Base-by-base conservation (phyloP, 2,113 vertebrate species). In the Rhynchomys soricoides region DNA sequence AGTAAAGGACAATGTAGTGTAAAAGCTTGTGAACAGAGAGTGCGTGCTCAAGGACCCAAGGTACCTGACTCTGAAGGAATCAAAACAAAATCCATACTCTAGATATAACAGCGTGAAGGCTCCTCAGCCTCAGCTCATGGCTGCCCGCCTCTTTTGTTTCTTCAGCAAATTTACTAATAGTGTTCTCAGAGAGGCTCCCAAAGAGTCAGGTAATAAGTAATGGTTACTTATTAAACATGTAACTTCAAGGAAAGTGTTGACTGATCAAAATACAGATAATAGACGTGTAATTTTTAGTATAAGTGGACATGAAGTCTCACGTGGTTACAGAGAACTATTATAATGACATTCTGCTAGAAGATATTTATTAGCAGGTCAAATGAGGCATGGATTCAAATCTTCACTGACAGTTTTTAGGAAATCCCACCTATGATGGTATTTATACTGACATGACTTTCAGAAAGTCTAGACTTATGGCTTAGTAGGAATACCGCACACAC, bases 341-440 rank as follows among this genome's bases (percentile, higher is more conserved):
- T 81, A 89, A 74, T 88, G 52, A 8, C 13, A 92, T 64, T 88
- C 50, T 83, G 6, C 88, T 96, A 81, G 4, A 91, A 94, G 10
- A 64, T 88, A 97, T 85, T 66, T 83, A 91, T 64, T 92, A 91
- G 78, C 52, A 83, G 82, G 55, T 29, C 37, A 93, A 95, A 85
- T 21, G 50, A 90, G 40, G 66, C 0, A 94, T 50, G 34, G 92
- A 85, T 90, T 90, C 50, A 94, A 77, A 88, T 88, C 85, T 96
- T 96, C 85, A 85, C 37, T 77, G 55, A 70, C 21, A 77, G 2
- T n/a, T 68, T 93, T 90, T 5, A 89, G 89, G 81, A 87, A 89
- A 91, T 62, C 24, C 95, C 26, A 55, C 2, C 31, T 34, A 87
- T 52, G 40, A 29, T 64, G 55, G 43, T 7, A 62, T 64, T 85